A percentile compares a stretch with the other conserved stretches of the same genome.
phyloP scores from a whole-genome alignment of 2,113 vertebrate species.

The Callaeas wilsoni region DNA sequence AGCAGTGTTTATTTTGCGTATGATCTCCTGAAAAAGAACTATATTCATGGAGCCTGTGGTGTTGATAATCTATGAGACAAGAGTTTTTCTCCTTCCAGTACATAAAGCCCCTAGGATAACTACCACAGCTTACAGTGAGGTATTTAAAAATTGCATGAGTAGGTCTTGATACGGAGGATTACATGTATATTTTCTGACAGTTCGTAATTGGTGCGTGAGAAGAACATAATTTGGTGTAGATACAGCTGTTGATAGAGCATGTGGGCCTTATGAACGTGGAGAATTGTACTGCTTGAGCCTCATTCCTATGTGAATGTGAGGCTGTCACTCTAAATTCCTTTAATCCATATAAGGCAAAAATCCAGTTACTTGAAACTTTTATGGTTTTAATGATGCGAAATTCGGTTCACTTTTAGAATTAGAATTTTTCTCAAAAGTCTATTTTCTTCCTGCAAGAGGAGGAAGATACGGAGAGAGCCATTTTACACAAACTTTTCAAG shows the following conservation, averaged over 20 bases:
- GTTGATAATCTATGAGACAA: not conserved
- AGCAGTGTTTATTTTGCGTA: not conserved
- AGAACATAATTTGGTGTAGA: not conserved
- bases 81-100: not conserved
- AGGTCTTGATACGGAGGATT: not conserved
- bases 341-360: not conserved
- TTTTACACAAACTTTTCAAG: not conserved
- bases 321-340: not conserved
- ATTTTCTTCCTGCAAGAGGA: not conserved
- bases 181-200: slow-evolving; percentile 6
- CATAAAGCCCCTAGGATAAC: not conserved
- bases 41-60: not conserved
- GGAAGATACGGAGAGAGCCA: not conserved
- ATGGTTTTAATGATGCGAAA: not conserved
- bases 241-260: not conserved
- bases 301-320: not conserved
- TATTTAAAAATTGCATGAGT: slow-evolving; percentile 1
- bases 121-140: not conserved
- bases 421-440: not conserved
- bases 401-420: not conserved
- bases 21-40: not conserved
- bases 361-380: not conserved
- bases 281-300: not conserved
- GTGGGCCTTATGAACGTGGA: not conserved
- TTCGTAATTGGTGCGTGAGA: not conserved